Conservation (phyloP, 2,113 vertebrate genomes). For the Siniperca knerii region DNA sequence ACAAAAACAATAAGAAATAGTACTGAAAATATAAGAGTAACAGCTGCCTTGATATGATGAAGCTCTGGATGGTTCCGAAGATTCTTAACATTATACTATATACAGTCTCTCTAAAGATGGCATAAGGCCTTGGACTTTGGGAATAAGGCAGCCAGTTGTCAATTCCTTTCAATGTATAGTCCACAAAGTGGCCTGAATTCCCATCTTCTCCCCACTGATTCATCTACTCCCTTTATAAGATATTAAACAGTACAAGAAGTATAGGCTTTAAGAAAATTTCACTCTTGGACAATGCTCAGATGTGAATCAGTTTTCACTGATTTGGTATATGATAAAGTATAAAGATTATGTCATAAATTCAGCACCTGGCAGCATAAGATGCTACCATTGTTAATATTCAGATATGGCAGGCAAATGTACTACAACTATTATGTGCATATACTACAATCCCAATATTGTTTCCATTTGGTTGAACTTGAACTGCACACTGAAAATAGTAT, state of each 20-base stretch:
- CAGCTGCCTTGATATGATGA: slow-evolving; percentile 82
- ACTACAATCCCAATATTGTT: slow-evolving; percentile 66
- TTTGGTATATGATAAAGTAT: slow-evolving; percentile 81
- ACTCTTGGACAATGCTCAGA: slow-evolving; percentile 76
- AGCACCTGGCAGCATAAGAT: slow-evolving; percentile 84
- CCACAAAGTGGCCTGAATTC: slow-evolving; percentile 75
- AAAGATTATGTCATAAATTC: slow-evolving; percentile 83
- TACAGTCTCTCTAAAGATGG: slow-evolving; percentile 81
- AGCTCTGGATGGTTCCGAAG: slow-evolving; percentile 78
- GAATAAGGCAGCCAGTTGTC: slow-evolving; percentile 86
- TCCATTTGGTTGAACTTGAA: slow-evolving; percentile 77
- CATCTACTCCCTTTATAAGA: slow-evolving; percentile 77
- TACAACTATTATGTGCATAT: slow-evolving; percentile 76
- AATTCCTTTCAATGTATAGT: slow-evolving; percentile 76
- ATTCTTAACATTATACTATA: slow-evolving; percentile 75
- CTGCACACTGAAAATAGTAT: slow-evolving; percentile 67
- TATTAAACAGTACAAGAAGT: slow-evolving; percentile 84
- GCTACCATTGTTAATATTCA: slow-evolving; percentile 76
- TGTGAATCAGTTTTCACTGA: slow-evolving; percentile 78
- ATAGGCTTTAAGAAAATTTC: slow-evolving; percentile 81
- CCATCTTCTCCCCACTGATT: slow-evolving; percentile 70
- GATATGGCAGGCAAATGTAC: slow-evolving; percentile 81
- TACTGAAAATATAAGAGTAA: slow-evolving; percentile 77
- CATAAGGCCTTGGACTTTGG: slow-evolving; percentile 82
- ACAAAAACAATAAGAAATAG: slow-evolving; percentile 70